Conservation (phyloP, 2,797 vertebrate species). For the Cynodonichthys magdalenae region DNA sequence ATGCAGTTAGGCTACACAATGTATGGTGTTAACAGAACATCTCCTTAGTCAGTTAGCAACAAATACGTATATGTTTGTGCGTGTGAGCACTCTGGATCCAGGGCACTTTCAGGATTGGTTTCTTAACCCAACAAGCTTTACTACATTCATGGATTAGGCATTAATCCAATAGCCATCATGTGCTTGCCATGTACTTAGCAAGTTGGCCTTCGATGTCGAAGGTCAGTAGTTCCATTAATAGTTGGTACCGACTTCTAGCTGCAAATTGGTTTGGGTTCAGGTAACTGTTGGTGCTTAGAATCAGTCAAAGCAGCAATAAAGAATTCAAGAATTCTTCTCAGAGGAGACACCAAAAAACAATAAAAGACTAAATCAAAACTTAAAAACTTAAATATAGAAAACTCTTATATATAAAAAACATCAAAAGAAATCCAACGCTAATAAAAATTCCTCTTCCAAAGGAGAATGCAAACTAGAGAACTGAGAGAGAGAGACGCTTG, state of each 20-base stretch:
- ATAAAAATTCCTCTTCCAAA: constrained; percentile 11
- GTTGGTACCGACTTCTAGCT: constrained; percentile 34
- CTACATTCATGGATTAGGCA: constrained; percentile 60
- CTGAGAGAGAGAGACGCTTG: constrained; percentile 34
- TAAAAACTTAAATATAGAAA: constrained; percentile 9
- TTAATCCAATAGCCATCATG: constrained; percentile 64
- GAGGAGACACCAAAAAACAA: constrained; percentile 1
- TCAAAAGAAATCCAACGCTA: constrained; percentile 38
- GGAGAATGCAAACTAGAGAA: constrained; percentile 31
- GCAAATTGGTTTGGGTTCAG: constrained; percentile 11
- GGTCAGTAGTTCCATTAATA: constrained; percentile 64
- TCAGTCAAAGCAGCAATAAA: neutral
- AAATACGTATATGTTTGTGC: neutral
- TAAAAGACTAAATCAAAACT: constrained; percentile 2
- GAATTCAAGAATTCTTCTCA: neutral
- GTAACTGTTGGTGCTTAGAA: neutral
- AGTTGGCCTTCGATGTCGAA: constrained; percentile 29
- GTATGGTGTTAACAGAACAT: neutral
- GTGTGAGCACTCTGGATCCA: constrained; percentile 5
- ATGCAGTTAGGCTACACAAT: neutral
- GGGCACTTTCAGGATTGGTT: constrained; percentile 40
- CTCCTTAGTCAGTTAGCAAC: neutral
- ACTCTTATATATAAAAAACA: constrained; percentile 15
- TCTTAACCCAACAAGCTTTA: constrained; percentile 59
- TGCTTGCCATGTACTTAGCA: constrained; percentile 54